Percentiles rank a stretch among this genome's conserved stretches.
phyloP scores from a whole-genome alignment of 2,113 vertebrate genomes.

The Sturnira hondurensis region DNA sequence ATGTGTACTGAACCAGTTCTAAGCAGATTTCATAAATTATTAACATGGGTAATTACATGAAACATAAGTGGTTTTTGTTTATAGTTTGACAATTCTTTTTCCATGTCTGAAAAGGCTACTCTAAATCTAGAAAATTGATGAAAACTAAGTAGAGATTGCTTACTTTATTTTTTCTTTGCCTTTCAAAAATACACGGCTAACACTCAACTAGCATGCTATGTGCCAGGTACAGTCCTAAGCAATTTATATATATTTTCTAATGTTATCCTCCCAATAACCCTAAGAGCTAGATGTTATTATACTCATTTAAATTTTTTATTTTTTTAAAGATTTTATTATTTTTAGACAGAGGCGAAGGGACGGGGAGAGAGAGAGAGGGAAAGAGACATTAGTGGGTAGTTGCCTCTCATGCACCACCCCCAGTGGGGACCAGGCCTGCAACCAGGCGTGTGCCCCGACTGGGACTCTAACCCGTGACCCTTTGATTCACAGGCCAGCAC shows the following conservation, averaged over 20 bases:
- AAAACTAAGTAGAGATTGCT: neutral
- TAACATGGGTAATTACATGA: neutral
- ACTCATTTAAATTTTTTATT: too few relatives aligned
- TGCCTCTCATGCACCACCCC: too few relatives aligned
- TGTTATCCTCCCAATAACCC: neutral
- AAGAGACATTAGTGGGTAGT: too few relatives aligned
- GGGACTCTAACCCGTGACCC: too few relatives aligned
- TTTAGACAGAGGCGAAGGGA: too few relatives aligned
- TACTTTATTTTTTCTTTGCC: neutral
- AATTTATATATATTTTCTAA: neutral
- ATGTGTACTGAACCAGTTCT: neutral
- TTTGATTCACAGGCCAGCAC: too few relatives aligned
- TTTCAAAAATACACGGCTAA: neutral
- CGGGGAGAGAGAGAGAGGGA: too few relatives aligned
- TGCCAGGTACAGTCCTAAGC: neutral
- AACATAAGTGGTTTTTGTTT: conserved; percentile 22
- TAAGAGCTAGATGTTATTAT: neutral
- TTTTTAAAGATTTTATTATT: too few relatives aligned
- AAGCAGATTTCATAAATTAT: conserved; percentile 32
- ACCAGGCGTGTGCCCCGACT: too few relatives aligned
- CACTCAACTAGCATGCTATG: neutral
- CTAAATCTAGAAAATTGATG: neutral
- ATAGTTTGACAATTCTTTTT: neutral
- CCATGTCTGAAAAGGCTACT: neutral
- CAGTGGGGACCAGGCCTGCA: too few relatives aligned